A percentile compares a stretch with the other conserved stretches of the same genome.
These are phyloP conservation scores for Periophthalmus modestus DNA, from an alignment of 2,113 vertebrate species.

Conservation along the genomic window DNA sequence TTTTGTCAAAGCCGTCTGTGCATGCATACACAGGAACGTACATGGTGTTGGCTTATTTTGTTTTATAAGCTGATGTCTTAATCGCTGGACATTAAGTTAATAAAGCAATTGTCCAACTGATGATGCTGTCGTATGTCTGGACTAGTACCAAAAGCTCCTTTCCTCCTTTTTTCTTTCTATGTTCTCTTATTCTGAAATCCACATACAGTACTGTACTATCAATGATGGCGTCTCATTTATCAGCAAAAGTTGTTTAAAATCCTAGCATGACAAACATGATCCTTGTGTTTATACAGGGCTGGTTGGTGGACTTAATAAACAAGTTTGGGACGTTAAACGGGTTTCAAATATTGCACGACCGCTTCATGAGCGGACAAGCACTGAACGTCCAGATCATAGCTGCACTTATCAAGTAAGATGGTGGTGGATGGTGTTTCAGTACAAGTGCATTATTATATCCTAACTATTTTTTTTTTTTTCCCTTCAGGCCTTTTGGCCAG, in stretches of 20 bases:
- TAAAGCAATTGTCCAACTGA: too few relatives aligned
- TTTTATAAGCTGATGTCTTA: too few relatives aligned
- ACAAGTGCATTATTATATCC: not conserved
- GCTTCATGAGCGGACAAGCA: slow-evolving; percentile 97
- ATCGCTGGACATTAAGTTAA: too few relatives aligned
- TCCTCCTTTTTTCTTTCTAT: too few relatives aligned
- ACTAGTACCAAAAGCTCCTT: too few relatives aligned
- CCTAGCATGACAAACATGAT: not conserved
- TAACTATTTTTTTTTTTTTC: slow-evolving; percentile 11
- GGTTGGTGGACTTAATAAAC: slow-evolving; percentile 99
- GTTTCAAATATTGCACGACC: slow-evolving; percentile 99
- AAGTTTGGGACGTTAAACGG: slow-evolving; percentile 99
- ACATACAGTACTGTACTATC: too few relatives aligned
- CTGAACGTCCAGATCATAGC: slow-evolving; percentile 99
- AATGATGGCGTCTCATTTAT: too few relatives aligned
- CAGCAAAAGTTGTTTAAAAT: not conserved
- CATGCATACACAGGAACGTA: too few relatives aligned
- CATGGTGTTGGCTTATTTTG: too few relatives aligned
- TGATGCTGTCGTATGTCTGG: too few relatives aligned
- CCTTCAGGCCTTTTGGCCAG: slow-evolving; percentile 96
- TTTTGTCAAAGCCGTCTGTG: too few relatives aligned
- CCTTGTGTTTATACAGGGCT: slow-evolving; percentile 81
- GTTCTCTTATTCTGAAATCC: too few relatives aligned
- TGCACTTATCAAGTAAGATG: slow-evolving; percentile 98
- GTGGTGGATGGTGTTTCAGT: not conserved